A percentile compares a stretch with the other conserved stretches of the same genome.
Evolutionary conservation across 2,797 vertebrate species (phyloP).

Genomic region (Calcarius lapponicus): DNA sequence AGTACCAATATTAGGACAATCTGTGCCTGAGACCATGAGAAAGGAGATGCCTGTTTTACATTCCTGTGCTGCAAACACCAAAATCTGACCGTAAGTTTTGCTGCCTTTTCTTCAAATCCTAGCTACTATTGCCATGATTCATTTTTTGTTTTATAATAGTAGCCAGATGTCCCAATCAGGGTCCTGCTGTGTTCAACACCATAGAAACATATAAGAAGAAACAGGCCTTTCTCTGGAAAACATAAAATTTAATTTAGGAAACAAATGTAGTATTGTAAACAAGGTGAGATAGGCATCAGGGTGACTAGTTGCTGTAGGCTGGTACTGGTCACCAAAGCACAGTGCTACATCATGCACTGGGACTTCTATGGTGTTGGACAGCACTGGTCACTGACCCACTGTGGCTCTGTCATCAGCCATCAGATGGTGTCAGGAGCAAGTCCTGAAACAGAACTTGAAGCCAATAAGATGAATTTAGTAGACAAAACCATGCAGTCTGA

Average conservation of each 20-base stretch:
- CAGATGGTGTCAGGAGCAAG: not conserved
- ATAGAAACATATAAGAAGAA: not conserved
- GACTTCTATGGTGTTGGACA: not conserved
- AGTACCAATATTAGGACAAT: not conserved
- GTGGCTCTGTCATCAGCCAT: not conserved
- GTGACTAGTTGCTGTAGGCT: not conserved
- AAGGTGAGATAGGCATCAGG: not conserved
- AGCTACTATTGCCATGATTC: conserved; percentile 20
- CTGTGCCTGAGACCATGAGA: not conserved
- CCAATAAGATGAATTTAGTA: not conserved
- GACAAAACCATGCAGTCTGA: not conserved
- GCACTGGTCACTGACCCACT: not conserved
- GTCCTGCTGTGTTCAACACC: not conserved
- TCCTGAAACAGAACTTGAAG: not conserved
- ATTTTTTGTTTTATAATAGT: conserved; percentile 44
- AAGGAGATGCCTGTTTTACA: not conserved
- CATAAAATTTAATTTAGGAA: not conserved
- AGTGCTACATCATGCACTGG: not conserved
- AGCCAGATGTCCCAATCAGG: conserved; percentile 12
- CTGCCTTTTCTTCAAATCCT: not conserved
- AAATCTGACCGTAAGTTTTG: conserved; percentile 49
- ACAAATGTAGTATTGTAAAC: not conserved
- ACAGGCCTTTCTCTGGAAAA: not conserved
- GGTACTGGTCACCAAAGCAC: fast-evolving
- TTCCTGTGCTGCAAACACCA: not conserved